Evolutionary conservation across 2,888 invertebrate genomes (phyloP), one percentile per base, ranked within the genome.

Genomic region (Microchrysa polita): DNA sequence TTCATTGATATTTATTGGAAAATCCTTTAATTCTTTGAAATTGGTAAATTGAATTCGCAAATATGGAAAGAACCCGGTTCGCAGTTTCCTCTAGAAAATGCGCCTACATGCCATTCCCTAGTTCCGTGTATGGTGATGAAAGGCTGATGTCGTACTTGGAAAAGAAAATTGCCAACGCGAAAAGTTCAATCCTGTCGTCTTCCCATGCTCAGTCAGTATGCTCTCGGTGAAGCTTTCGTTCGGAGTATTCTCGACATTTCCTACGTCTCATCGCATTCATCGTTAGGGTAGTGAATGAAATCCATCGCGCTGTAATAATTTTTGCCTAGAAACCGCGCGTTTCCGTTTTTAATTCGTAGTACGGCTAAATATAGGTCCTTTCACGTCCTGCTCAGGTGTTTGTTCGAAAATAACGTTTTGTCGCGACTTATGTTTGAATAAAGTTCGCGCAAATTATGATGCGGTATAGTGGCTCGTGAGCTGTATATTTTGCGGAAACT

Each of bases 101-200:
- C 34, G 20, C 14, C 48, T 27, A 10, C 55, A 22, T 18, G 12
- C 60, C 60, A 5, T 14, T 27, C 12, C 23, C 20, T 10, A 60
- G 20, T 27, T 48, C 34, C 23, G 5, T 48, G 4, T 44, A 2
- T 44, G 20, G 65, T 44, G 2, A 20, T 65, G 48, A 22, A 16
- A n/a, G n/a, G 65, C 14, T 65, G 65, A 34, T 65, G 2, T 20
- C 34, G 48, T 52, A 23, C 57, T 74, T 73, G 74, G 74, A 73
- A 73, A 69, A 73, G 74, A 73, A 73, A 69, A 73, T n/a, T 63
- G 73, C 73, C 73, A 73, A 23, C 52, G 34, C 67, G 40, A 67
- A 67, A 75, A 63, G 48, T 69, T 48, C 65, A 69, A 27, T 55
- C 53, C 57, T 40, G 69, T 69, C 53, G 67, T 34, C 40, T 55